Evolutionary conservation across 2,888 invertebrate genomes (phyloP).

Genomic region (Microchrysa polita): DNA sequence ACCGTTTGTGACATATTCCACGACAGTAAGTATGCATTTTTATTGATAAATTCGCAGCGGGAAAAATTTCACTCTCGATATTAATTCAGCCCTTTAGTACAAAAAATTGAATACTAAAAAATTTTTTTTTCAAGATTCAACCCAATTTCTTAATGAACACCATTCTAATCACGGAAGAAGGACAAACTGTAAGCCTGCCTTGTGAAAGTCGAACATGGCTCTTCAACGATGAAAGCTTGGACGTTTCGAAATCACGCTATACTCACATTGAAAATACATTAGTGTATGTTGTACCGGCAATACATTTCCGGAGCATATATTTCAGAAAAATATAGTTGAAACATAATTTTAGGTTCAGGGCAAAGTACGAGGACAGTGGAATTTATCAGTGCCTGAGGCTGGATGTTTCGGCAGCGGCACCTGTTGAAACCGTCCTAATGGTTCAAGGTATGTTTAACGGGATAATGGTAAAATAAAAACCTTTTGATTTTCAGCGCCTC

Average conservation of each 20-base stretch:
- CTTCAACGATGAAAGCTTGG: conserved; percentile 3
- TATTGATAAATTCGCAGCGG: no score
- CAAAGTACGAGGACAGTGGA: conserved; percentile 69
- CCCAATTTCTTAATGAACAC: conserved; percentile 10
- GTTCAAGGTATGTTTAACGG: conserved; percentile 58
- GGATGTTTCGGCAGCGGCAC: conserved; percentile 67
- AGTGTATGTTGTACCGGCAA: background rate
- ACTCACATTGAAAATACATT: background rate
- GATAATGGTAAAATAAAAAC: background rate
- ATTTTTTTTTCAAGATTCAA: background rate
- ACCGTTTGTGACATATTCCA: no score
- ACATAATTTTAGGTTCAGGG: conserved; percentile 64
- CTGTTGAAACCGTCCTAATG: conserved; percentile 62
- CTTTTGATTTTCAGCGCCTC: conserved; percentile 65
- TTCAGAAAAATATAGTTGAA: background rate
- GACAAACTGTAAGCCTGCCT: conserved; percentile 15
- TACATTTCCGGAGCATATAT: background rate
- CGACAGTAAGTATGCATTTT: no score
- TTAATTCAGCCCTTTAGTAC: no score
- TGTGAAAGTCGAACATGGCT: conserved; percentile 12
- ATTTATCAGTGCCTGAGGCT: conserved; percentile 68
- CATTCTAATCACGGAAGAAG: conserved; percentile 7
- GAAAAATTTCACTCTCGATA: no score
- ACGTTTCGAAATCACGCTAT: background rate
- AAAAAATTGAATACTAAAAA: background rate